Percentiles rank a stretch among this genome's conserved stretches.
These are phyloP conservation scores for Drosophila subobscura DNA, from an alignment of 1,140 invertebrate genomes.

Conservation along the genomic window DNA sequence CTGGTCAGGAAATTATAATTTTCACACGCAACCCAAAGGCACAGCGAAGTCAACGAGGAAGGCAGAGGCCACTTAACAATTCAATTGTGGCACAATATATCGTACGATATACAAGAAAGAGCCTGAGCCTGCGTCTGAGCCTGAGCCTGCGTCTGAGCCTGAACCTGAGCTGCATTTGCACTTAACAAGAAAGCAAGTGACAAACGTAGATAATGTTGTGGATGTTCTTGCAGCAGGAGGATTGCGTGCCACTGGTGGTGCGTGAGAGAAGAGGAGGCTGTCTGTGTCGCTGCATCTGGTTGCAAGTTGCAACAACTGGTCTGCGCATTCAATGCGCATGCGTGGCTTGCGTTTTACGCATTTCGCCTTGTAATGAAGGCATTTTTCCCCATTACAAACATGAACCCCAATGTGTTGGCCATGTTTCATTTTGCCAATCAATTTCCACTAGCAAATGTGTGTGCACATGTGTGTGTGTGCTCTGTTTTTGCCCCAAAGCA, in stretches of 20 bases:
- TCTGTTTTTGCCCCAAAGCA: slow-evolving; percentile 9
- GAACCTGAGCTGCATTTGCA: slow-evolving; percentile 60
- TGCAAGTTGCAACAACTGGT: slow-evolving; percentile 9
- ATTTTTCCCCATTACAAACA: slow-evolving; percentile 75
- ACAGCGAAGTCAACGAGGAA: no score
- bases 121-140: slow-evolving; percentile 13
- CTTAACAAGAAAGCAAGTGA: slow-evolving; percentile 72
- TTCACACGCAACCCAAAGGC: slow-evolving; percentile 68
- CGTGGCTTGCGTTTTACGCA: slow-evolving; percentile 75
- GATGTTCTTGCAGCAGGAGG: slow-evolving; percentile 10
- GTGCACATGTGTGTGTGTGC: slow-evolving; percentile 26
- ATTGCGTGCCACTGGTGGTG: slow-evolving; percentile 55
- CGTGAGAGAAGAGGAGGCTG: slow-evolving; percentile 29
- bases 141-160: slow-evolving; percentile 19
- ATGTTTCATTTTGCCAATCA: slow-evolving; percentile 77
- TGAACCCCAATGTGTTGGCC: slow-evolving; percentile 57
- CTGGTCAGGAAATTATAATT: slow-evolving; percentile 80
- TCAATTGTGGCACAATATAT: slow-evolving; percentile 71
- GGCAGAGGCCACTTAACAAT: slow-evolving; percentile 69
- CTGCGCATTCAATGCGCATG: slow-evolving; percentile 58
- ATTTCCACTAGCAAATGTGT: slow-evolving; percentile 49
- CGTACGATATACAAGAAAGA: slow-evolving; percentile 17
- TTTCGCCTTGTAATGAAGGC: slow-evolving; percentile 76
- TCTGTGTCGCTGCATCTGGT: slow-evolving; percentile 29
- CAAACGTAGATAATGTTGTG: slow-evolving; percentile 61